A percentile compares a stretch with the other conserved stretches of the same genome.
phyloP scores from a whole-genome alignment of 1,140 invertebrate genomes.

The Neomicropteryx cornuta region DNA sequence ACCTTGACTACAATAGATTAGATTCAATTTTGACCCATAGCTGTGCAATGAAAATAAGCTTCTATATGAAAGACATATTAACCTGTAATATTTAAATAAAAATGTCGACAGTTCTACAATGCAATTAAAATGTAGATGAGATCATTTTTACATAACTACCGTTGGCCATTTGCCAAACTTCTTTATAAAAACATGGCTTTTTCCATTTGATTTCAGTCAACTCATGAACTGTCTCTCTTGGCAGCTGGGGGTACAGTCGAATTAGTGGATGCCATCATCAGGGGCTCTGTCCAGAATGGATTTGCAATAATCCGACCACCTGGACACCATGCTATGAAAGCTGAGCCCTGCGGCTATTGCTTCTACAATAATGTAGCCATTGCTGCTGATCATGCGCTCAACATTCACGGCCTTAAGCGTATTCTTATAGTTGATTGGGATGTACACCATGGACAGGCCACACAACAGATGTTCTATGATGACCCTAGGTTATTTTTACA shows the following conservation, averaged over 20 bases:
- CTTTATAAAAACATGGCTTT: slow-evolving; percentile 7
- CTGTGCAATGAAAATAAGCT: no score
- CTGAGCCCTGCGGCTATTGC: slow-evolving; percentile 88
- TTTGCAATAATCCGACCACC: slow-evolving; percentile 81
- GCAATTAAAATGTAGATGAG: no score
- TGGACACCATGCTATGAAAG: slow-evolving; percentile 92
- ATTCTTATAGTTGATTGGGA: slow-evolving; percentile 97
- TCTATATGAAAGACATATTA: no score
- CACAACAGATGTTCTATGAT: slow-evolving; percentile 90
- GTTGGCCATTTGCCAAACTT: slow-evolving; percentile 5
- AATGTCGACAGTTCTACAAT: no score
- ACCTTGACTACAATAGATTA: no score
- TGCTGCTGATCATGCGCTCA: slow-evolving; percentile 70
- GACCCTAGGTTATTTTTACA: slow-evolving; percentile 62
- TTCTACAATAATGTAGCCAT: slow-evolving; percentile 96
- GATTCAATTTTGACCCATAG: no score
- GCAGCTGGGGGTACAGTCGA: slow-evolving; percentile 73
- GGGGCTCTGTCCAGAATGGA: slow-evolving; percentile 67
- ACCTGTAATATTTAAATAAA: no score
- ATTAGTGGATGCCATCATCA: slow-evolving; percentile 61
- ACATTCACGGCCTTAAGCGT: slow-evolving; percentile 39
- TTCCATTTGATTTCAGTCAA: slow-evolving; percentile 47
- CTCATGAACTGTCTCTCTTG: slow-evolving; percentile 63
- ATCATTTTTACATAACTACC: slow-evolving; percentile 1
- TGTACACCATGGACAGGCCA: slow-evolving; percentile 92